phyloP scores from a whole-genome alignment of 1,140 invertebrate species.

The Scaptomyza graminum region DNA sequence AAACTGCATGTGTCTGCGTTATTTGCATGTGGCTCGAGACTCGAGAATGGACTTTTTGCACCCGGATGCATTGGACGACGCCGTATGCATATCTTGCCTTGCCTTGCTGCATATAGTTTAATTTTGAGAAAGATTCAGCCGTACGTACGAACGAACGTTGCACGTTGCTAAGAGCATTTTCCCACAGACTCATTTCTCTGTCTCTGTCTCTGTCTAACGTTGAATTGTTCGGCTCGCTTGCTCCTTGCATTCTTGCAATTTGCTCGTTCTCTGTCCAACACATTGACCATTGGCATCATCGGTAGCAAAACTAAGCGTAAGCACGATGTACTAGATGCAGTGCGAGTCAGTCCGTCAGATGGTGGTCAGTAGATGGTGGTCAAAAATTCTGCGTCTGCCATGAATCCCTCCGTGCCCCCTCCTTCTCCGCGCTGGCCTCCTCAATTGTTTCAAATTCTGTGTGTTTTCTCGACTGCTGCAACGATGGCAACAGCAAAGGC shows the following conservation, averaged over 20 bases:
- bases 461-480: slow-evolving; percentile 55
- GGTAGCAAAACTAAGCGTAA: slow-evolving; percentile 52
- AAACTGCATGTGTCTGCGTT: slow-evolving; percentile 80
- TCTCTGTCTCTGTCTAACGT: slow-evolving; percentile 47
- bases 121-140: slow-evolving; percentile 80
- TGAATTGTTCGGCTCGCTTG: slow-evolving; percentile 22
- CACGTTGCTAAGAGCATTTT: slow-evolving; percentile 74
- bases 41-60: slow-evolving; percentile 60
- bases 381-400: slow-evolving; percentile 78
- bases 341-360: slow-evolving; percentile 64
- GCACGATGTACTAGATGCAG: slow-evolving; percentile 54
- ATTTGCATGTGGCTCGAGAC: slow-evolving; percentile 77
- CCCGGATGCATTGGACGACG: slow-evolving; percentile 49
- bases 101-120: slow-evolving; percentile 78
- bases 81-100: slow-evolving; percentile 69
- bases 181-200: slow-evolving; percentile 42
- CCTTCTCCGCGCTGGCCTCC: slow-evolving; percentile 65
- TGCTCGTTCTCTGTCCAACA: slow-evolving; percentile 33
- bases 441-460: slow-evolving; percentile 81
- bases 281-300: slow-evolving; percentile 24
- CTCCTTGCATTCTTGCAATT: slow-evolving; percentile 17
- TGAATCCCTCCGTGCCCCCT: slow-evolving; percentile 35
- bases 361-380: slow-evolving; percentile 64
- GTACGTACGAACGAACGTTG: slow-evolving; percentile 13
- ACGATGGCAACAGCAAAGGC: slow-evolving; percentile 41